Base-by-base conservation (phyloP, 2,797 vertebrate genomes). In the Anas bernieri region DNA sequence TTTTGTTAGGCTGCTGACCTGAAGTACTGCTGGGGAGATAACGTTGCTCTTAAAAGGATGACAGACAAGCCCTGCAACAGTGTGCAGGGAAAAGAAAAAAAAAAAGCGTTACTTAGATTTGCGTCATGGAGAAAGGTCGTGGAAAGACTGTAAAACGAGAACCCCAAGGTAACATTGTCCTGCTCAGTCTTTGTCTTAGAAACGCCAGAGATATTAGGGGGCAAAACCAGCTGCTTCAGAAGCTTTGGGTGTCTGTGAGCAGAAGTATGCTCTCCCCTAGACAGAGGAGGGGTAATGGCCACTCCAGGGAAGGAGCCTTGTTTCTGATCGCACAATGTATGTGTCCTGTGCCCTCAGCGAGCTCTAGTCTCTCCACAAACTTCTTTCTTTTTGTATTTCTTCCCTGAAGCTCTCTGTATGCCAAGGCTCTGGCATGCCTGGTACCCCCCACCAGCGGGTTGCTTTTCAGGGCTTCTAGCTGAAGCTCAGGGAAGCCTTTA, bases 101-200 rank as follows among this genome's bases (percentile, higher is more conserved):
- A 48, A 12, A 72, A 48, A 12, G 10, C 0, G 0, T 43, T 78
- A 9, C 69, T 76, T 81, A 17, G 43, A 79, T 82, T 74, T 93
- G 48, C 43, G 12, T 95, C 94, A 93, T 0, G 3, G 93, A 62
- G 92, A 45, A 56, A 70, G 94, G 88, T 93, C 67, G n/a, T 8
- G 35, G 63, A 70, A 48, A 77, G 74, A n/a, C 77, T 96, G 94
- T 94, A 96, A 96, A 78, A 45, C 61, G 92, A 96, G 93, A 94
- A 55, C 86, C 74, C 86, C 70, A 22, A 82, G 80, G 88, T 17
- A 77, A 46, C 61, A 5, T 35, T 12, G 20, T 54, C 23, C 73
- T 77, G 3, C 37, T 68, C 30, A 4, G 70, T 20, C 54, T 89
- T 89, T 81, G 69, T 43, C 74, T 58, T 21, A 15, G 50, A 52